phyloP scores from a whole-genome alignment of 2,797 vertebrate species.

The Chaenodraco wilsoni region DNA sequence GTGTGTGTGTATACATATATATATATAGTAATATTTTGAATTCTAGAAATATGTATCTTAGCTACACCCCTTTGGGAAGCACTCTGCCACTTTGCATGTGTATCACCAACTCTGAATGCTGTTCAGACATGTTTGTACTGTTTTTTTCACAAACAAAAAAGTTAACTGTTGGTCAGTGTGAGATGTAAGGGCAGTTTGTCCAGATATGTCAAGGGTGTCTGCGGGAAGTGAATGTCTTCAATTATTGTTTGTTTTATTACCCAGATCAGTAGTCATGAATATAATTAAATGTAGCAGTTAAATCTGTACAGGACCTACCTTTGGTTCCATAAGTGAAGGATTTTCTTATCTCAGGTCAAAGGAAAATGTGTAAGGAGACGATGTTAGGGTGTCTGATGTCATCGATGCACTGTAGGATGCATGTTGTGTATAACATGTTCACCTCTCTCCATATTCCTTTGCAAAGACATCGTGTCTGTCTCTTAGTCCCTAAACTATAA shows the following conservation, averaged over 20 bases:
- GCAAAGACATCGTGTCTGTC: background rate
- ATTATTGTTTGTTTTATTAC: background rate
- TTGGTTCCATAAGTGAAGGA: slow-evolving; percentile 19
- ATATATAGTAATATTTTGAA: slow-evolving; percentile 8
- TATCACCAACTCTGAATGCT: slow-evolving; percentile 37
- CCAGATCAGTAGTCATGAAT: background rate
- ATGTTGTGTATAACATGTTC: slow-evolving; percentile 16
- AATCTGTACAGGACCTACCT: background rate
- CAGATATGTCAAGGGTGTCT: slow-evolving; percentile 14
- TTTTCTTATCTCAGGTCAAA: slow-evolving; percentile 62
- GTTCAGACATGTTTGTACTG: slow-evolving; percentile 47
- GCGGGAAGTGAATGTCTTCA: background rate
- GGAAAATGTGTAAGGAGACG: slow-evolving; percentile 22
- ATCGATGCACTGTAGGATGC: background rate
- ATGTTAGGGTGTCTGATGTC: slow-evolving; percentile 20
- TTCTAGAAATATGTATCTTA: slow-evolving; percentile 22
- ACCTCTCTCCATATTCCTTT: slow-evolving; percentile 1
- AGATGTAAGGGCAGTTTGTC: slow-evolving; percentile 13
- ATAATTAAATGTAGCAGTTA: slow-evolving; percentile 19
- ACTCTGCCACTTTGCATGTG: slow-evolving; percentile 72
- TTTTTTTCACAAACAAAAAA: background rate
- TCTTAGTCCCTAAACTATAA: slow-evolving; percentile 5
- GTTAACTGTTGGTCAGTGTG: background rate
- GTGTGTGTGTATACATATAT: background rate
- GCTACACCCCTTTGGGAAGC: slow-evolving; percentile 29